Evolutionary conservation across 2,888 invertebrate genomes (phyloP), one percentile per base, ranked within the genome.

Genomic region (Trissolcus japonicus): DNA sequence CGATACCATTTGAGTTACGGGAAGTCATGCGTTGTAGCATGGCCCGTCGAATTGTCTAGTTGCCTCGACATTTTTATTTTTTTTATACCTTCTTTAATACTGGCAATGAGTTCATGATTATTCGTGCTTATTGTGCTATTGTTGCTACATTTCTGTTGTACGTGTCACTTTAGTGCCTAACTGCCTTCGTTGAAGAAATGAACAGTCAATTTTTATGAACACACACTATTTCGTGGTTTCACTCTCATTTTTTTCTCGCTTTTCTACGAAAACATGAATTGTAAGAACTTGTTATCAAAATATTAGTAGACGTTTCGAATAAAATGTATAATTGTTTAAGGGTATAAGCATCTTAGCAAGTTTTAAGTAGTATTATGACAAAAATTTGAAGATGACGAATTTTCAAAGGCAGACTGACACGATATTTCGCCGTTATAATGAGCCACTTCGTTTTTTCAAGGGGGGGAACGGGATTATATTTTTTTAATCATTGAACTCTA

Each of bases 11-110:
- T 46, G 29, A 25, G 25, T 60, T 21, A 35, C 63, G 60, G 56
- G 59, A 80, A 82, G 83, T 85, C 83, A 85, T 85, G 84, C 82
- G 85, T 85, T 85, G 62, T 85, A 85, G 85, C 85, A 85, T 85
- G 81, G 83, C 80, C 82, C 79, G 73, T 65, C 40, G 46, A 73
- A 71, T 46, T 51, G 53, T 51, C 62, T 57, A 60, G 77, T 73
- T 77, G 71, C 67, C 71, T 62, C 60, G 50, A 66, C 61, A 6
- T 63, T 60, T 69, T 62, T 67, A 17, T 19, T 51, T 51, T 51
- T 51, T 51, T 17, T 51, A 17, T 51, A 53, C 54, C 61, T 73
- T 73, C 65, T 56, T 14, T 60, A 40, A 67, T 62, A 48, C 29
- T 67, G 60, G 25, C 48, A 56, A 50, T 43, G 19, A 53, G 55